Conservation (phyloP, 1,140 invertebrate species). For the Catajapyx aquilonaris region DNA sequence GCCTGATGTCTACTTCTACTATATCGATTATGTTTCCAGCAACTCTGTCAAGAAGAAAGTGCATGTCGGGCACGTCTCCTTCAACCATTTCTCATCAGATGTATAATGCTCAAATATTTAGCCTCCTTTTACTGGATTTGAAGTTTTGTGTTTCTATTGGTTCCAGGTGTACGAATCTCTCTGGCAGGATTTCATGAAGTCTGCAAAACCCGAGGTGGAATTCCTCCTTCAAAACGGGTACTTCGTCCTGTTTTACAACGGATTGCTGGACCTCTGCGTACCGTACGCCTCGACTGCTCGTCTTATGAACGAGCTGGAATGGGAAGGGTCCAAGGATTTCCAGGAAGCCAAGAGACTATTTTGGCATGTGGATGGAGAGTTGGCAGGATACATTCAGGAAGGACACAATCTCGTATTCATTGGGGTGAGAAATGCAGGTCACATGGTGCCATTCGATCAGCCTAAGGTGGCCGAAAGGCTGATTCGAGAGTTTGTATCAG, state of each 20-base stretch:
- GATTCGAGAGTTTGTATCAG: too few species aligned
- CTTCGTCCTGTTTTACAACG: background rate
- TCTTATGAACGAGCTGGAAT: background rate
- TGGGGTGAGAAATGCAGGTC: slow-evolving; percentile 24
- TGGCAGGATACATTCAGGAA: slow-evolving; percentile 27
- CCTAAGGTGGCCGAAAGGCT: too few species aligned
- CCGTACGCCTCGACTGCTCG: background rate
- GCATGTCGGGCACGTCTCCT: too few species aligned
- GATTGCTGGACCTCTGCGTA: background rate
- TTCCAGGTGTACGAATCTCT: background rate
- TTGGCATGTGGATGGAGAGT: slow-evolving; percentile 17
- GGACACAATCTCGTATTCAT: slow-evolving; percentile 25
- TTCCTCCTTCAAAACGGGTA: background rate
- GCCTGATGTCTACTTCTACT: too few species aligned
- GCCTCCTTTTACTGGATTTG: too few species aligned
- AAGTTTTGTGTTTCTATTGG: too few species aligned
- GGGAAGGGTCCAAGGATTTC: background rate
- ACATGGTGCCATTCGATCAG: slow-evolving; percentile 30
- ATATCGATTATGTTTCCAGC: too few species aligned
- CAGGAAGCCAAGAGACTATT: background rate
- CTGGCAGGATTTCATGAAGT: background rate
- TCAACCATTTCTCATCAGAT: too few species aligned
- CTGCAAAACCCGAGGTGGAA: background rate
- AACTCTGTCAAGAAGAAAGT: too few species aligned
- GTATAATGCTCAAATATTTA: too few species aligned